These are phyloP conservation scores for Papilio helenus DNA, from an alignment of 1,140 invertebrate genomes.

Conservation along the genomic window DNA sequence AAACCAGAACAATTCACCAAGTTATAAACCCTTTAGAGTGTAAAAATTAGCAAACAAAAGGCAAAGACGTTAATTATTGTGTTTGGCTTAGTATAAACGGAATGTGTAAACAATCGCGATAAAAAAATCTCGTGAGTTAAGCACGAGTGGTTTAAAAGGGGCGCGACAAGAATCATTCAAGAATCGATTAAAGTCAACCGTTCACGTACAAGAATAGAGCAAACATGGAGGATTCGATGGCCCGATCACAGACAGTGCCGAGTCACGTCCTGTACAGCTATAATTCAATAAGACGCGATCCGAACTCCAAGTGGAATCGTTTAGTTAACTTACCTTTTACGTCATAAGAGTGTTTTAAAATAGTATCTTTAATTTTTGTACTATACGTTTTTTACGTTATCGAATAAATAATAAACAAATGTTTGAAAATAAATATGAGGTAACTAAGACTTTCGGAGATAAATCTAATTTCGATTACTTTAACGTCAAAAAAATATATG, in stretches of 20 bases:
- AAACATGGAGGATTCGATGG: constrained; percentile 64
- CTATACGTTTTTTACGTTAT: no score
- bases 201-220: constrained; percentile 67
- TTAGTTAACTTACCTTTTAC: constrained; percentile 52
- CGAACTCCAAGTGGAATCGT: constrained; percentile 63
- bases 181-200: constrained; percentile 69
- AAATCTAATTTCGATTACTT: no score
- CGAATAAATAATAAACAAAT: no score
- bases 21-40: no score
- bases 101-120: constrained; percentile 41
- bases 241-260: constrained; percentile 53
- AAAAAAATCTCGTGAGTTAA: constrained; percentile 52
- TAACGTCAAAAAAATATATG: constrained; percentile 19
- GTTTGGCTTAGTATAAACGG: neutral
- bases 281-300: constrained; percentile 76
- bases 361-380: neutral
- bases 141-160: constrained; percentile 49
- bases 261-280: constrained; percentile 65
- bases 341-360: constrained; percentile 31
- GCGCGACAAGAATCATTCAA: constrained; percentile 64
- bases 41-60: no score
- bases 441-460: no score
- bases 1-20: no score
- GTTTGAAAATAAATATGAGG: no score
- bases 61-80: no score